These are phyloP conservation scores for Pantala flavescens DNA, from an alignment of 1,140 invertebrate species.

Conservation along the genomic window DNA sequence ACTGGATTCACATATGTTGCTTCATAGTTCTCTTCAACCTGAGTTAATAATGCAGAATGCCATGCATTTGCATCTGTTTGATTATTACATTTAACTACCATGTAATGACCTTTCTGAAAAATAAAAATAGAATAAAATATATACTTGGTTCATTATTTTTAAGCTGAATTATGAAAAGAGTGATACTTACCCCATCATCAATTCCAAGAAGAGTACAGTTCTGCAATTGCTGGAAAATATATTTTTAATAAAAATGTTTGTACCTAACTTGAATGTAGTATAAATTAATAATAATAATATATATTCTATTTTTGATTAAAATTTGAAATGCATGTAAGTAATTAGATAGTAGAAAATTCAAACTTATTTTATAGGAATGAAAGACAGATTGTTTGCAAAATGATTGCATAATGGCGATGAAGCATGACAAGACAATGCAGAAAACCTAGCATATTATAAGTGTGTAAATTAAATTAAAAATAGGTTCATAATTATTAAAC, in stretches of 20 bases:
- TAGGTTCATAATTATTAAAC: no score
- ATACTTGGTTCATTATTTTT: not conserved
- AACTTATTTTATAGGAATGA: no score
- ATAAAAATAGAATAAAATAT: slow-evolving; percentile 2
- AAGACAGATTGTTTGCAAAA: no score
- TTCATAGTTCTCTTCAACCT: slow-evolving; percentile 40
- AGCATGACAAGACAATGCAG: no score
- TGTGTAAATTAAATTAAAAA: no score
- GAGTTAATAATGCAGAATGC: slow-evolving; percentile 41
- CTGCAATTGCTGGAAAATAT: not conserved
- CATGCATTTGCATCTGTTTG: slow-evolving; percentile 41
- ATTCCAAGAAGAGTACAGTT: slow-evolving; percentile 27
- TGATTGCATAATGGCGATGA: no score
- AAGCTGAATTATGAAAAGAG: not conserved
- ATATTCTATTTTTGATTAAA: no score
- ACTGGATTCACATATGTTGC: slow-evolving; percentile 41
- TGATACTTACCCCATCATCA: slow-evolving; percentile 30
- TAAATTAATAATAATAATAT: no score
- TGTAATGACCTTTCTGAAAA: slow-evolving; percentile 42
- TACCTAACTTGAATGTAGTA: no score
- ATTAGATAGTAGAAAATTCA: not conserved
- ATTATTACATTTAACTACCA: slow-evolving; percentile 40
- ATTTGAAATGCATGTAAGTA: not conserved
- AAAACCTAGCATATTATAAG: no score
- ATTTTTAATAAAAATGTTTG: not conserved